Conservation (phyloP, 1,140 invertebrate genomes). For the Penaeus indicus region DNA sequence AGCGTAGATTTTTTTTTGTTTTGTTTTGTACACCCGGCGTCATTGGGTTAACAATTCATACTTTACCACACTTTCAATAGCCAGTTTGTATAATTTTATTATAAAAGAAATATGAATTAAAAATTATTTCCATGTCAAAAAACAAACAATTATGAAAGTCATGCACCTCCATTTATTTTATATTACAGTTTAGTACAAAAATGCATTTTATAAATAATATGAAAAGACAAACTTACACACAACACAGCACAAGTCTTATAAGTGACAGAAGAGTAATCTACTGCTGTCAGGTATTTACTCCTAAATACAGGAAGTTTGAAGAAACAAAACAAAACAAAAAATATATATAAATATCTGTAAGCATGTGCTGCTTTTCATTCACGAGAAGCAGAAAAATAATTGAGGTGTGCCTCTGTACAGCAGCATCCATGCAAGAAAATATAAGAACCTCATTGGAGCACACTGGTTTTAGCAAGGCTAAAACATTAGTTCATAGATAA, state of each 20-base stretch:
- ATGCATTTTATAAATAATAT: conserved; percentile 63
- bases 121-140: no score
- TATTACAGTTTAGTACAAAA: conserved; percentile 64
- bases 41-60: no score
- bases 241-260: conserved; percentile 61
- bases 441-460: neutral
- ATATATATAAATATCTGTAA: conserved; percentile 49
- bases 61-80: no score
- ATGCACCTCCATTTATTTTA: conserved; percentile 64
- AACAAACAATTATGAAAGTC: conserved; percentile 4
- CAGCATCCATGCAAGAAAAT: conserved; percentile 23
- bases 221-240: conserved; percentile 63
- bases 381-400: conserved; percentile 42
- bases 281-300: conserved; percentile 27
- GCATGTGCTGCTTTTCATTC: conserved; percentile 44
- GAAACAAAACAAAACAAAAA: conserved; percentile 42
- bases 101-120: no score
- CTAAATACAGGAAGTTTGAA: conserved; percentile 50
- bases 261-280: conserved; percentile 50
- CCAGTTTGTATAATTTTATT: no score
- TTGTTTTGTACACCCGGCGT: no score
- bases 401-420: conserved; percentile 35
- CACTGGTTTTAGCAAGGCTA: neutral
- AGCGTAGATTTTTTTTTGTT: no score
- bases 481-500: neutral